Evolutionary conservation across 2,113 vertebrate genomes (phyloP).

Genomic region (Podocnemis expansa): DNA sequence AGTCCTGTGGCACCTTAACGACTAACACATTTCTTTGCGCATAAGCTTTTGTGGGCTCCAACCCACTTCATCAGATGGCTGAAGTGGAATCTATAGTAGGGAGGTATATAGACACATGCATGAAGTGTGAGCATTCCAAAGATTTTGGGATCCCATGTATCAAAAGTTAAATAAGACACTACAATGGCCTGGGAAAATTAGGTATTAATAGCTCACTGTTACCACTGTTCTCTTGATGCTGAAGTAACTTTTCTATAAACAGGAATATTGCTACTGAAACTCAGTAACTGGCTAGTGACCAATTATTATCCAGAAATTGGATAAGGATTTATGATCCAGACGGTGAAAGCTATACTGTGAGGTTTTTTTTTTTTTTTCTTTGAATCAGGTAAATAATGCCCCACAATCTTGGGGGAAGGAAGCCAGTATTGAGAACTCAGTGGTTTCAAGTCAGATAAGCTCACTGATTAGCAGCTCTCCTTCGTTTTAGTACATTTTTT

Average conservation of each 20-base stretch:
- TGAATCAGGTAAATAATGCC: not conserved
- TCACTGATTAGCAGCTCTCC: not conserved
- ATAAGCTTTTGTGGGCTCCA: too few relatives aligned
- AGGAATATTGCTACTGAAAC: not conserved
- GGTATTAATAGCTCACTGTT: not conserved
- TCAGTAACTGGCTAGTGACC: not conserved
- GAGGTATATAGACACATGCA: too few relatives aligned
- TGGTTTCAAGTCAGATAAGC: not conserved
- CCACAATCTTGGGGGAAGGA: not conserved
- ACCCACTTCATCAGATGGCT: too few relatives aligned
- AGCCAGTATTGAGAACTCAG: not conserved
- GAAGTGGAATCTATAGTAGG: too few relatives aligned
- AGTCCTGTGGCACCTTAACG: too few relatives aligned
- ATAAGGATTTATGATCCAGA: not conserved
- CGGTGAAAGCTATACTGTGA: not conserved
- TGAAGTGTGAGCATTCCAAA: not conserved
- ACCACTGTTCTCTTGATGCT: not conserved
- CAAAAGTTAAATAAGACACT: not conserved
- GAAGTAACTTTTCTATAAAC: not conserved
- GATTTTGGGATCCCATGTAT: not conserved
- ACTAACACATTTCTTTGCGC: too few relatives aligned
- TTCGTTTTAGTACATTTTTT: not conserved
- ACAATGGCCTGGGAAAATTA: not conserved
- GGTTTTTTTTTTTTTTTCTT: not conserved
- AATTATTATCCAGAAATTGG: not conserved